Percentiles rank a stretch among this genome's conserved stretches.
Evolutionary conservation across 2,113 vertebrate species (phyloP).

Genomic region (Pituophis catenifer): DNA sequence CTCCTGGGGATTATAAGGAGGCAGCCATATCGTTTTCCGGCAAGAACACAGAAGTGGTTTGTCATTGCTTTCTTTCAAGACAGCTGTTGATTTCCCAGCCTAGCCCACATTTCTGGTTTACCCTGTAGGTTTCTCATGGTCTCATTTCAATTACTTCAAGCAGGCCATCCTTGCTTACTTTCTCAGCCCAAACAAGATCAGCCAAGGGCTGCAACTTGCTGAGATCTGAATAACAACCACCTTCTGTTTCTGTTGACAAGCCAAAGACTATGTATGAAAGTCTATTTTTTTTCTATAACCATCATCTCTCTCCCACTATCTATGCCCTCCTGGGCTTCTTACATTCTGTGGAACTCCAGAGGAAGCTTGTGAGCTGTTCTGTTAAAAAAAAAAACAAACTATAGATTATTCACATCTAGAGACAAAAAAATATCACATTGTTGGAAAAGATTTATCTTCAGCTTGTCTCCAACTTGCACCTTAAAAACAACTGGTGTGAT

Average conservation of each 20-base stretch:
- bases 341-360: neutral
- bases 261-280: neutral
- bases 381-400: neutral
- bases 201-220: neutral
- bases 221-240: neutral
- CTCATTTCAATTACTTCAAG: neutral
- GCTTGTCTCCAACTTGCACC: neutral
- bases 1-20: neutral
- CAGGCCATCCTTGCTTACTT: neutral
- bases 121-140: neutral
- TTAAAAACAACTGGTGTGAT: neutral
- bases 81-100: neutral
- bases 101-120: neutral
- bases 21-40: neutral
- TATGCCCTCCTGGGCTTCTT: neutral
- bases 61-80: neutral
- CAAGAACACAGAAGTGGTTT: neutral
- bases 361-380: neutral
- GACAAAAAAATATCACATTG: neutral
- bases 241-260: neutral
- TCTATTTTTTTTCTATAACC: neutral
- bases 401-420: neutral
- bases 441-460: conserved; percentile 1
- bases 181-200: neutral
- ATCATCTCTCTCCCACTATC: neutral